Base-by-base conservation (phyloP, 2,797 vertebrate species). In the Lepus townsendii region DNA sequence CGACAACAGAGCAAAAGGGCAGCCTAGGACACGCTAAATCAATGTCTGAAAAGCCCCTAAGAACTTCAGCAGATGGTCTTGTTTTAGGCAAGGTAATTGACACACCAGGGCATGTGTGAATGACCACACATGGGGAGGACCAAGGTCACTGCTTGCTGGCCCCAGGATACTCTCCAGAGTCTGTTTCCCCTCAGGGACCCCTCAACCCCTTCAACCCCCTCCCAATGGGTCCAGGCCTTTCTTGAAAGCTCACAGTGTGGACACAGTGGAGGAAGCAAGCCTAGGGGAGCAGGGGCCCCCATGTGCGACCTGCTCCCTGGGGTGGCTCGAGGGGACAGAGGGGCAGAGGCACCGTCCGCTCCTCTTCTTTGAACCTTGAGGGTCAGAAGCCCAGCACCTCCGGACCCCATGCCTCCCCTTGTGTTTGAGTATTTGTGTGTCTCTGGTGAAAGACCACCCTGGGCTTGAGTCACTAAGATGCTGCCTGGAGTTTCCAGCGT, bases 1-100 rank as follows among this genome's bases (percentile, higher is more conserved):
- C 86, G 97, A 80, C 88, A 75, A 69, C 4, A 60, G 6, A 5
- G 6, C 32, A 42, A 73, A 96, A 95, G 52, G 50, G 52, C 54
- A 83, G 20, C 50, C 83, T 76, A 38, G 60, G 8, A 47, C 42
- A 47, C 7, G 42, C 42, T 47, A 47, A 47, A 47, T 47, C 42
- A 47, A 47, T 47, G 42, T 47, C 42, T 47, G 42, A 9, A 47
- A 47, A 47, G 42, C 42, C 42, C 1, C 38, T 47, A 47, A 47
- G 42, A 47, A 47, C 42, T 9, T 47, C 42, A 47, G 42, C 42
- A 57, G 19, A 80, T 30, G 20, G 80, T 42, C 24, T 92, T 91
- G 35, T 76, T 94, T 92, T 73, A 95, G 95, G 57, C 16, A 7
- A n/a, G 77, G 60, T 60, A 52, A 83, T n/a, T 27, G 47, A 68